These are phyloP conservation scores for Apotomis betuletana DNA, from an alignment of 2,888 invertebrate genomes.

Conservation along the genomic window DNA sequence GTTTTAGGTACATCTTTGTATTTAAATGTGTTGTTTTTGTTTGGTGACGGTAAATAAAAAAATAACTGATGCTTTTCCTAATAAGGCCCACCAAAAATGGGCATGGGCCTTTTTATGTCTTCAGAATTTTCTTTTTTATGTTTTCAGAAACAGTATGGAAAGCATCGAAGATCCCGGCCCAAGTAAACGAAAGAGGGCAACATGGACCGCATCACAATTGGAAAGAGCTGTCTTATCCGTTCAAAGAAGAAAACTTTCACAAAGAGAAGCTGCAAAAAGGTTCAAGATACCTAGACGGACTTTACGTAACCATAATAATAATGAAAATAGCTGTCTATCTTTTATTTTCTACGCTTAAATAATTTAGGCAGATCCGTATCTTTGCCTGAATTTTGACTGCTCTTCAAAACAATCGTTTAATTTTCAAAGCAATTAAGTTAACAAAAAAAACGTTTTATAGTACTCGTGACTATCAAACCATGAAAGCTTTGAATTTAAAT, in stretches of 20 bases:
- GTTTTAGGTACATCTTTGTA: slow-evolving; percentile 3
- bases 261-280: slow-evolving; percentile 2
- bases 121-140: background rate
- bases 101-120: slow-evolving; percentile 6
- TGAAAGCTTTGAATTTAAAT: background rate
- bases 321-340: no score
- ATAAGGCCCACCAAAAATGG: slow-evolving; percentile 4
- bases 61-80: slow-evolving; percentile 5
- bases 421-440: no score
- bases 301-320: no score
- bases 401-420: no score
- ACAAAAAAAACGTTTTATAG: slow-evolving; percentile 1
- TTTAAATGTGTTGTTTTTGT: slow-evolving; percentile 1
- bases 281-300: slow-evolving; percentile 14
- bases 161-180: background rate
- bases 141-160: background rate
- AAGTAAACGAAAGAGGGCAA: background rate
- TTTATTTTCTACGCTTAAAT: no score
- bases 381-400: no score
- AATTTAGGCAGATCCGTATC: no score
- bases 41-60: background rate
- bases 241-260: slow-evolving; percentile 1
- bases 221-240: slow-evolving; percentile 2
- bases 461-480: background rate
- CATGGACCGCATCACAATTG: slow-evolving; percentile 4